phyloP scores from a whole-genome alignment of 2,113 vertebrate genomes.

The Ptyas mucosa region DNA sequence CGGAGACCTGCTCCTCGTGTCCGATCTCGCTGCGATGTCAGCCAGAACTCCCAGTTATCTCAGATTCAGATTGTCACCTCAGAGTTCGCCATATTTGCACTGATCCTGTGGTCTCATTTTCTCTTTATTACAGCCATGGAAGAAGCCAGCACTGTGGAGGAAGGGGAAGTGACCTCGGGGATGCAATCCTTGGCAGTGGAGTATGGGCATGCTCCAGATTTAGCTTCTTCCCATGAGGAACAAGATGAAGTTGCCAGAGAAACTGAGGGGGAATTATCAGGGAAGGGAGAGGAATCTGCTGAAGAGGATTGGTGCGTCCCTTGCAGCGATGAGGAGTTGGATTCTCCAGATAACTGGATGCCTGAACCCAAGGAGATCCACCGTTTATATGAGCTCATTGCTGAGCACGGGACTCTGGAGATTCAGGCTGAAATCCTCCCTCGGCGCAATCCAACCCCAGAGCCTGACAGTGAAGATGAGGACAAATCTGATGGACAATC shows the following conservation, averaged over 20 bases:
- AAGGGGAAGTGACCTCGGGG: constrained; percentile 70
- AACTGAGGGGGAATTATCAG: constrained; percentile 53
- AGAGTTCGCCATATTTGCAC: no score
- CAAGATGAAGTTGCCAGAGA: constrained; percentile 51
- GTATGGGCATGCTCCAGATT: constrained; percentile 52
- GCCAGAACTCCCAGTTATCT: no score
- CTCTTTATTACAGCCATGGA: constrained; percentile 9
- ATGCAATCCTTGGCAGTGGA: constrained; percentile 75
- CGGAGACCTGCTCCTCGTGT: no score
- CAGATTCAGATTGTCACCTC: no score
- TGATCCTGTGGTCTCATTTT: no score
- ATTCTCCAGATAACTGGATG: constrained; percentile 77
- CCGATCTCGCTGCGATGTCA: no score
- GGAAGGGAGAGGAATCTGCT: constrained; percentile 46
- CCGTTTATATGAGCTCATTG: constrained; percentile 82
- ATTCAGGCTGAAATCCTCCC: constrained; percentile 79
- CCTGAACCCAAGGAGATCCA: constrained; percentile 81
- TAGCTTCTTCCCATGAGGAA: constrained; percentile 45
- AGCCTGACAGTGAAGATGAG: constrained; percentile 75
- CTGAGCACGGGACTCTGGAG: constrained; percentile 77
- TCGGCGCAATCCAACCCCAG: constrained; percentile 80
- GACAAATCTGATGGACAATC: constrained; percentile 72
- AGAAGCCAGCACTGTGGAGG: constrained; percentile 55
- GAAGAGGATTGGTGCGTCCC: constrained; percentile 79
- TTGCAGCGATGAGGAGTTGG: constrained; percentile 87